Evolutionary conservation across 1,140 invertebrate species (phyloP).

Genomic region (Leptinotarsa defecta): DNA sequence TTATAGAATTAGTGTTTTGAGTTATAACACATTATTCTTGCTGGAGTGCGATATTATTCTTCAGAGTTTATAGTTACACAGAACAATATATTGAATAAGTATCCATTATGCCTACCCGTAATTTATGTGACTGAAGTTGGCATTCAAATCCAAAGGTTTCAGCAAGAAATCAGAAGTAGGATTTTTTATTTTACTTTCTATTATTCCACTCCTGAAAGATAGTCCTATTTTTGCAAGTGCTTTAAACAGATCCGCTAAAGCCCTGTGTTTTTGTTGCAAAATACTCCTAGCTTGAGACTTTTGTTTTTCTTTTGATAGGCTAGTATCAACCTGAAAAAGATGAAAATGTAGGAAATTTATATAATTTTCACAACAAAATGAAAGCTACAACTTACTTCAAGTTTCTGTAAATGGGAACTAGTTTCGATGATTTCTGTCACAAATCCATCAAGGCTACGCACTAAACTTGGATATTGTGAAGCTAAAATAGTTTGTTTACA

Average conservation of each 20-base stretch:
- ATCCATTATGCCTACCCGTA: conserved; percentile 52
- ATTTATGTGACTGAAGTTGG: conserved; percentile 59
- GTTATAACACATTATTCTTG: no score
- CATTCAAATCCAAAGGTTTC: conserved; percentile 66
- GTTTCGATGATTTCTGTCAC: conserved; percentile 68
- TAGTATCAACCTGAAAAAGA: conserved; percentile 63
- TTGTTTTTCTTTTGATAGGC: conserved; percentile 73
- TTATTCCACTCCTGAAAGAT: conserved; percentile 75
- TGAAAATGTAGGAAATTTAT: background rate
- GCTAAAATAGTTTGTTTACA: conserved; percentile 66
- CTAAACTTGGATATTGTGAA: conserved; percentile 62
- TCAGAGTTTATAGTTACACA: background rate
- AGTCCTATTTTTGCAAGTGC: conserved; percentile 72
- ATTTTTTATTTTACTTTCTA: conserved; percentile 55
- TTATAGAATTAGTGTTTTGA: no score
- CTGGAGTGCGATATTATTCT: no score
- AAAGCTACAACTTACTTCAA: conserved; percentile 62
- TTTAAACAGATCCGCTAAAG: conserved; percentile 83
- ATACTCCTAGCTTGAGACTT: conserved; percentile 80
- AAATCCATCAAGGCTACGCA: conserved; percentile 68
- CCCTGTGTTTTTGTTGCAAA: conserved; percentile 81
- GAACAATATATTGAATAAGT: background rate
- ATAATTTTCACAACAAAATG: background rate
- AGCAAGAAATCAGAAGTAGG: conserved; percentile 59
- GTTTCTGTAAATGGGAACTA: conserved; percentile 64